These are phyloP conservation scores for Acanthurus leucopareius DNA, from an alignment of 2,797 vertebrate genomes.

Conservation along the genomic window DNA sequence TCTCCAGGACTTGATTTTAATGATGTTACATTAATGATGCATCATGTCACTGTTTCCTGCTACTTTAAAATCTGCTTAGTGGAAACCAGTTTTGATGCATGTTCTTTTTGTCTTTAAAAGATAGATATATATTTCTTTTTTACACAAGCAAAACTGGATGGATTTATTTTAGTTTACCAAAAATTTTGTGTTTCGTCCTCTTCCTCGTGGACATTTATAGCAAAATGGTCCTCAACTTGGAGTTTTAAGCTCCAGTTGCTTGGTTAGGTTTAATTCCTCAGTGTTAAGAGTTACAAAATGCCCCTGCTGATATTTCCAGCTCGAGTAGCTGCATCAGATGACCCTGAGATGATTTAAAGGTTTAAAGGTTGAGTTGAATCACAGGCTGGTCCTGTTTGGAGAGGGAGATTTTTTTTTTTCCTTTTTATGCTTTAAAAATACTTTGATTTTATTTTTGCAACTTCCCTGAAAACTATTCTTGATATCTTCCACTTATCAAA, in stretches of 20 bases:
- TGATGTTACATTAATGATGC: conserved; percentile 22
- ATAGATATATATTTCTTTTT: conserved; percentile 17
- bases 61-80: conserved; percentile 27
- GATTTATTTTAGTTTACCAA: conserved; percentile 24
- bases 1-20: conserved; percentile 31
- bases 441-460: conserved; percentile 25
- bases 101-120: conserved; percentile 6
- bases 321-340: conserved; percentile 9
- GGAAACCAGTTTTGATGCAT: conserved; percentile 8
- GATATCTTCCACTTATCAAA: conserved; percentile 23
- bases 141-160: conserved; percentile 1
- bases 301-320: conserved; percentile 18
- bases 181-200: conserved; percentile 29
- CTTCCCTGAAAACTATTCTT: conserved; percentile 34
- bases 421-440: conserved; percentile 29
- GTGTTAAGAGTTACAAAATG: neutral
- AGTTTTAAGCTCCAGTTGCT: conserved; percentile 1
- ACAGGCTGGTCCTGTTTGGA: conserved; percentile 78
- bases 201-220: conserved; percentile 8
- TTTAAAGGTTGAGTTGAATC: conserved; percentile 20
- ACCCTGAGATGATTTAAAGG: conserved; percentile 17
- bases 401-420: conserved; percentile 1
- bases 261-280: conserved; percentile 9
- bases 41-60: conserved; percentile 17
- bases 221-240: conserved; percentile 33